Evolutionary conservation across 2,113 vertebrate species (phyloP).

Genomic region (Ptyas mucosa): DNA sequence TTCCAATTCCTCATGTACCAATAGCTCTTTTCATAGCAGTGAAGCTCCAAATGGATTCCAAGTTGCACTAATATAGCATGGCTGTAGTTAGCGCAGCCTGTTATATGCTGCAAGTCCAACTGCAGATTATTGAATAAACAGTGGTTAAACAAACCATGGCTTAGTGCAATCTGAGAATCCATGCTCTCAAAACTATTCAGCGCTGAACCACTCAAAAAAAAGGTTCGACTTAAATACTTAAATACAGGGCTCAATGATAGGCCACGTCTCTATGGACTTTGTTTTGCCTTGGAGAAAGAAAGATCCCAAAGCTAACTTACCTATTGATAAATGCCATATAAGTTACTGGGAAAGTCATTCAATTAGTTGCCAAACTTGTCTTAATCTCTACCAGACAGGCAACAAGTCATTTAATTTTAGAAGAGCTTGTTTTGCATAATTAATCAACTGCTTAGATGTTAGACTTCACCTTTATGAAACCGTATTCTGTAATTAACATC

Average conservation of each 20-base stretch:
- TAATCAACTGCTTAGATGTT: neutral
- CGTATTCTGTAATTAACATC: slow-evolving; percentile 55
- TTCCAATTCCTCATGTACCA: neutral
- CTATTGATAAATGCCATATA: neutral
- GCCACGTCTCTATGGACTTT: neutral
- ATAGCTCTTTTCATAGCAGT: neutral
- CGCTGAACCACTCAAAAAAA: neutral
- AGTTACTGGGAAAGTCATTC: neutral
- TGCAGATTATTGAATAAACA: neutral
- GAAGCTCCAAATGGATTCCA: neutral
- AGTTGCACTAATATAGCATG: neutral
- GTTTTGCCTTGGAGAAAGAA: too few relatives aligned
- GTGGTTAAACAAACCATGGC: neutral
- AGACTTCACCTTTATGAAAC: slow-evolving; percentile 14
- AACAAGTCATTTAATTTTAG: neutral
- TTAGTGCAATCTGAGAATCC: neutral
- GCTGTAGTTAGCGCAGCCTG: neutral
- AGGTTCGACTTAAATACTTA: neutral
- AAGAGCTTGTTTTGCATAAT: neutral
- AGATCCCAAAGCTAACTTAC: neutral
- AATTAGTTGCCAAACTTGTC: neutral
- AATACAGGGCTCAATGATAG: neutral
- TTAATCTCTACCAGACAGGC: neutral
- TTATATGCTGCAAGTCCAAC: neutral
- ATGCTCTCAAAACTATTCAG: neutral